These are phyloP conservation scores for Megamerina dolium DNA, from an alignment of 2,888 invertebrate species.

Conservation along the genomic window DNA sequence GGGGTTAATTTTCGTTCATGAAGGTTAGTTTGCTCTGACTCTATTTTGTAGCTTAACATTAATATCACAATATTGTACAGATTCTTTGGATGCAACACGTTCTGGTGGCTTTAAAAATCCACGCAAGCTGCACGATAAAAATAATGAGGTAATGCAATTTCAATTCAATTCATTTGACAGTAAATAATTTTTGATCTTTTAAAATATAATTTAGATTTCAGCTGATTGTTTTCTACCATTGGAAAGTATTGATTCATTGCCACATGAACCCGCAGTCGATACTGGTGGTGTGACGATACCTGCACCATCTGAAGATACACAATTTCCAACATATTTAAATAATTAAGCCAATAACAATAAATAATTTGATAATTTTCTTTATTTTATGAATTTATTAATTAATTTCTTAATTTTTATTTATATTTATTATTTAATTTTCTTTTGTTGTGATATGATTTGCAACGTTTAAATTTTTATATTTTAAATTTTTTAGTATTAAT, in stretches of 20 bases:
- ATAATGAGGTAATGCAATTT: slow-evolving; percentile 28
- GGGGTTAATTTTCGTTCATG: slow-evolving; percentile 35
- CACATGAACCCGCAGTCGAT: slow-evolving; percentile 42
- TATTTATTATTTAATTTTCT: slow-evolving; percentile 18
- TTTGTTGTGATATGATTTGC: slow-evolving; percentile 33
- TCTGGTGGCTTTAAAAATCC: slow-evolving; percentile 27
- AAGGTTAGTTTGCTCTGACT: slow-evolving; percentile 23
- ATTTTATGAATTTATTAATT: slow-evolving; percentile 13
- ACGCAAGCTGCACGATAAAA: slow-evolving; percentile 29
- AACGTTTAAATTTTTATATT: slow-evolving; percentile 25
- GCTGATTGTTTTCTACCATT: slow-evolving; percentile 43
- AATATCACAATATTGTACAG: slow-evolving; percentile 15
- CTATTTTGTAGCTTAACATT: not conserved
- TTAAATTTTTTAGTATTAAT: slow-evolving; percentile 14
- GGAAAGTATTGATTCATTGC: slow-evolving; percentile 44
- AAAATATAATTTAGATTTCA: slow-evolving; percentile 43
- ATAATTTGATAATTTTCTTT: slow-evolving; percentile 22
- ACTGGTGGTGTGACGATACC: slow-evolving; percentile 47
- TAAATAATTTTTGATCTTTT: slow-evolving; percentile 42
- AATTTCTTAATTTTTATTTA: slow-evolving; percentile 21
- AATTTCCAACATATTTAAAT: slow-evolving; percentile 41
- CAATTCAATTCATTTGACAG: slow-evolving; percentile 31
- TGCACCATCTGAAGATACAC: slow-evolving; percentile 44
- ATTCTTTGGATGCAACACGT: slow-evolving; percentile 33
- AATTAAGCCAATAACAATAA: slow-evolving; percentile 1